Evolutionary conservation across 2,797 vertebrate species (phyloP), one percentile per base, ranked within the genome.

Genomic region (Ctenochaetus hawaiiensis): DNA sequence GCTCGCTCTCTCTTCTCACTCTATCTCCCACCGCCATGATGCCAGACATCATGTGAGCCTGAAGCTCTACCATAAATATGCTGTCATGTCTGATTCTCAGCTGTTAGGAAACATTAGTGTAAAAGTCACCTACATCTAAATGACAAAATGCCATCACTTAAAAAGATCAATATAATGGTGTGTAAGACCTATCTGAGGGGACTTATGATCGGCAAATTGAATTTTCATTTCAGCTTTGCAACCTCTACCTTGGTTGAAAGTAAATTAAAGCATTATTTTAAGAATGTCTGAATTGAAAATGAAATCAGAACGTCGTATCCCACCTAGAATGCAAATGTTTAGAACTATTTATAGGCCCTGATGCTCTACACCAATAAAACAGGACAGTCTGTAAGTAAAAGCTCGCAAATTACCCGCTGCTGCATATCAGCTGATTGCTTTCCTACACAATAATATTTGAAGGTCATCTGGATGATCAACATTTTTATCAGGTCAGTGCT

Each of bases 381-480:
- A 43, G 10, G 37, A 44, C n/a, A 2, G 14, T 53, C 37, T 64
- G 16, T 26, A 14, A 37, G 57, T 60, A 34, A 44, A 59, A 53
- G 17, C 6, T 60, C 6, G 9, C 17, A 44, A 74, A n/a, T 16
- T 2, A 61, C 5, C 13, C 6, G 14, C 43, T 51, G 16, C 26
- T 67, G 23, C n/a, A 71, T 43, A 57, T 72, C 22, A 41, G 34
- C 6, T 39, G 20, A 53, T 52, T 57, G 34, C 45, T 56, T 62
- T 4, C 30, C 54, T 5, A 12, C 47, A 39, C 5, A n/a, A 6
- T 17, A 41, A 65, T 56, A 72, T 45, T 49, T 51, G 18, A 39
- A 53, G 20, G 56, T 22, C 52, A 57, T 52, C 23, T 41, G 8
- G 44, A 20, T 17, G 16, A 30, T 49, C 47, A 49, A 49, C 47